Evolutionary conservation across 2,797 vertebrate species (phyloP).

Genomic region (Limosa lapponica): DNA sequence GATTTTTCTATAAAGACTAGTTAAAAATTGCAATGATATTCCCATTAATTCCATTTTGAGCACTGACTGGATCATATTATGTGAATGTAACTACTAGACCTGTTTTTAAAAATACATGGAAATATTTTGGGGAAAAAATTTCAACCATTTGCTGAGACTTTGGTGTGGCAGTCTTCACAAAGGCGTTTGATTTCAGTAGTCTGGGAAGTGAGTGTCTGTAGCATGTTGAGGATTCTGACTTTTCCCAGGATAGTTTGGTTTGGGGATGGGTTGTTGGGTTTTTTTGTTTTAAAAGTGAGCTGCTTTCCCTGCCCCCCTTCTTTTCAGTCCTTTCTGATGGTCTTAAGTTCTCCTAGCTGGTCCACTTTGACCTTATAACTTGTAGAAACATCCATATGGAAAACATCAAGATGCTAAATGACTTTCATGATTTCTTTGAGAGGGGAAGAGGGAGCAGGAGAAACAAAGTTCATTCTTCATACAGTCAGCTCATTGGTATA

Average conservation of each 20-base stretch:
- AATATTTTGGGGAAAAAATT: background rate
- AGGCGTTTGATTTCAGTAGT: background rate
- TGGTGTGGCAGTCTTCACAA: background rate
- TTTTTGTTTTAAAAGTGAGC: background rate
- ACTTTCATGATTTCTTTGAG: slow-evolving; percentile 12
- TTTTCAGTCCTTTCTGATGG: background rate
- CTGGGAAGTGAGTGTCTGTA: background rate
- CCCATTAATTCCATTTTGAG: background rate
- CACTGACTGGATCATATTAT: background rate
- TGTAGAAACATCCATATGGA: slow-evolving; percentile 16
- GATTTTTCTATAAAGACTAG: background rate
- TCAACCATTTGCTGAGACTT: background rate
- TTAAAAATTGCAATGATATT: background rate
- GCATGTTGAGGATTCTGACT: background rate
- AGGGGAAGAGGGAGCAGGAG: background rate
- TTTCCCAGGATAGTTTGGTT: background rate
- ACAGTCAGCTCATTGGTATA: background rate
- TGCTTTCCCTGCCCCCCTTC: background rate
- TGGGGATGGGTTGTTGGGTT: background rate
- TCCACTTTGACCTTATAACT: slow-evolving; percentile 22
- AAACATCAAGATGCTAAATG: slow-evolving; percentile 34
- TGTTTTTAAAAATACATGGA: background rate
- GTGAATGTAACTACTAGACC: background rate
- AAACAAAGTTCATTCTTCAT: background rate
- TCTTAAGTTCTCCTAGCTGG: background rate